Evolutionary conservation across 2,888 invertebrate genomes (phyloP).

Genomic region (Caenorhabditis sp.): DNA sequence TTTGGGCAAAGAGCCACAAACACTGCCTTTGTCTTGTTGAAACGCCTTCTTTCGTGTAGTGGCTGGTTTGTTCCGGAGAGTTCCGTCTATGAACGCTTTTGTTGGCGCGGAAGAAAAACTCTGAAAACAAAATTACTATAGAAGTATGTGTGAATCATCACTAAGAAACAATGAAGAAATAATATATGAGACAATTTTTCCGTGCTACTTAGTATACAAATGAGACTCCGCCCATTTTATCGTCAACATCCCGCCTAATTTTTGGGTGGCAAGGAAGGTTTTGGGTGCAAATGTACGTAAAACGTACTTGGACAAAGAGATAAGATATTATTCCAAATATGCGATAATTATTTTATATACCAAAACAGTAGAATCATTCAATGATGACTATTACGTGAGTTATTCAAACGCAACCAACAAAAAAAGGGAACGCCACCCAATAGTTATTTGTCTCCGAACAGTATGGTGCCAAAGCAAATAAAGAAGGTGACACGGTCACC

Average conservation of each 20-base stretch:
- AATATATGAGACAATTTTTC: neutral
- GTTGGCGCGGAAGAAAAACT: neutral
- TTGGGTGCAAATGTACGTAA: neutral
- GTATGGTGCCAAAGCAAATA: no score
- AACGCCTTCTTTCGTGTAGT: conserved; percentile 25
- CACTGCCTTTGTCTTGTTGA: conserved; percentile 32
- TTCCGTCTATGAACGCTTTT: neutral
- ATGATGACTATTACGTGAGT: no score
- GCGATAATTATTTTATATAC: neutral
- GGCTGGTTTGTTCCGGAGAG: conserved; percentile 30
- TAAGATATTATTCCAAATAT: neutral
- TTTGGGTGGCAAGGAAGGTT: neutral
- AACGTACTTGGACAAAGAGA: neutral
- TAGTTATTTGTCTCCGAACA: no score
- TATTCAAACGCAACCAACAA: no score
- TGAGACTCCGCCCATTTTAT: no score
- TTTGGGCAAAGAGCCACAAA: conserved; percentile 44
- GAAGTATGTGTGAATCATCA: neutral
- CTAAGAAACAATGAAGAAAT: neutral
- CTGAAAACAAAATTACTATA: neutral
- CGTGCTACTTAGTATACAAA: no score
- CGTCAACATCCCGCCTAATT: neutral
- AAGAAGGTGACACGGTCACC: no score
- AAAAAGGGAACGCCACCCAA: no score
- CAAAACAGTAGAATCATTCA: no score